Percentiles rank a stretch among this genome's conserved stretches.
These are phyloP conservation scores for Tokudaia muenninki DNA, from an alignment of 2,797 vertebrate genomes.

Conservation along the genomic window DNA sequence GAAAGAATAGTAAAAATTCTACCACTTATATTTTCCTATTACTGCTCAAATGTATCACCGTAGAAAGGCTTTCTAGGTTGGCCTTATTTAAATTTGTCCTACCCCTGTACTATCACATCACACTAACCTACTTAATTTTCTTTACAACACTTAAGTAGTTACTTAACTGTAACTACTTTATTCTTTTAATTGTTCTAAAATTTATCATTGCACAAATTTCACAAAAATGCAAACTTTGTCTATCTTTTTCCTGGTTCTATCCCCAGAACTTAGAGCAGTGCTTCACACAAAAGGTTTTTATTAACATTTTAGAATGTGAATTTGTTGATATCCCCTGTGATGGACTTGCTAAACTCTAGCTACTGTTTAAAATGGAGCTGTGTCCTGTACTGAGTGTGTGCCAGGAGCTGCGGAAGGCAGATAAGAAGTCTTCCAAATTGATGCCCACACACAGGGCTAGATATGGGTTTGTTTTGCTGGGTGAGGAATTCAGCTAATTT, in stretches of 20 bases:
- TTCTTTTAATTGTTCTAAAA: constrained; percentile 60
- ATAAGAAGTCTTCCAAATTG: constrained; percentile 56
- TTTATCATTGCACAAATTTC: neutral
- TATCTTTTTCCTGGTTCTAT: constrained; percentile 23
- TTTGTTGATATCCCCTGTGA: constrained; percentile 61
- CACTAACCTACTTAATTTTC: neutral
- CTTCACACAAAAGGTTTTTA: constrained; percentile 6
- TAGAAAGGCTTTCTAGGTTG: neutral
- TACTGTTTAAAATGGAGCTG: constrained; percentile 9
- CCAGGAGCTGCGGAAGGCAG: constrained; percentile 64
- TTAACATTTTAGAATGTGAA: constrained; percentile 27
- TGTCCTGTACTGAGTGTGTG: neutral
- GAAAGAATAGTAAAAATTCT: neutral
- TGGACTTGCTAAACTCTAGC: neutral
- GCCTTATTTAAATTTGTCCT: neutral
- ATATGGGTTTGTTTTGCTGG: neutral
- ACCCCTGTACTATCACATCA: neutral
- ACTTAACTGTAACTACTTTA: neutral
- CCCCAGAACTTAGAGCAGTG: neutral
- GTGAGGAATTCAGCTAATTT: neutral
- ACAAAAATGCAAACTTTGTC: neutral
- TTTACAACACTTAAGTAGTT: neutral
- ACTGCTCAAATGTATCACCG: neutral
- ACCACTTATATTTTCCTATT: neutral
- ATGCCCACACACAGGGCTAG: neutral